Conservation (phyloP, 2,888 invertebrate species). For the Notocelia uddmanniana region DNA sequence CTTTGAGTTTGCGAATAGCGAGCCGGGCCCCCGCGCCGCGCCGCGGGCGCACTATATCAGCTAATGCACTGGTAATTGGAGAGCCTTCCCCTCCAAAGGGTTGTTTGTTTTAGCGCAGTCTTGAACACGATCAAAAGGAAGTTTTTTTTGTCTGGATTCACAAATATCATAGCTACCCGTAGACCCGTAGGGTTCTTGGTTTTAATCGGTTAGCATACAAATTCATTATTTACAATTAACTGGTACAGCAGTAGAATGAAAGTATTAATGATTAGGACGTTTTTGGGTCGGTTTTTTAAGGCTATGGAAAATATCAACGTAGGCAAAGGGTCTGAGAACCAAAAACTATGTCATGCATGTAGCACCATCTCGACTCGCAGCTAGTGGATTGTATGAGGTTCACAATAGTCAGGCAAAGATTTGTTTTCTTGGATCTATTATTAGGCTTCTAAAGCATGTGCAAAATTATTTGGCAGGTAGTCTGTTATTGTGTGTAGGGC, state of each 20-base stretch:
- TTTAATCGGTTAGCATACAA: not conserved
- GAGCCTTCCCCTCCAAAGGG: slow-evolving; percentile 20
- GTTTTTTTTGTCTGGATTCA: slow-evolving; percentile 3
- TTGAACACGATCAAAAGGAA: slow-evolving; percentile 4
- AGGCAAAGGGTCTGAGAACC: too few species aligned
- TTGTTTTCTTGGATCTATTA: too few species aligned
- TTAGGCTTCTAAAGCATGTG: too few species aligned
- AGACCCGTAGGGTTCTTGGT: not conserved
- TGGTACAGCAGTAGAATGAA: not conserved
- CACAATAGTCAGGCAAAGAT: too few species aligned
- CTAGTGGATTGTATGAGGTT: too few species aligned
- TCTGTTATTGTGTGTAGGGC: too few species aligned
- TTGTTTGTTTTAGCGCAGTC: slow-evolving; percentile 24
- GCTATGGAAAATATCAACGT: too few species aligned
- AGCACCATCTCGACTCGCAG: too few species aligned
- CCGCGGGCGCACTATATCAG: slow-evolving; percentile 28
- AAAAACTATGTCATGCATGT: too few species aligned
- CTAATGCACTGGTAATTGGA: slow-evolving; percentile 39
- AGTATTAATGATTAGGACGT: too few species aligned
- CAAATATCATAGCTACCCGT: not conserved
- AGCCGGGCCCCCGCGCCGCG: slow-evolving; percentile 4
- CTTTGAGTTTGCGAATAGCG: not conserved
- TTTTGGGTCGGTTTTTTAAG: too few species aligned
- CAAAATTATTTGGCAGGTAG: too few species aligned
- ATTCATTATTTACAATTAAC: not conserved